phyloP scores from a whole-genome alignment of 2,113 vertebrate genomes.

The Psittacara wagleri region DNA sequence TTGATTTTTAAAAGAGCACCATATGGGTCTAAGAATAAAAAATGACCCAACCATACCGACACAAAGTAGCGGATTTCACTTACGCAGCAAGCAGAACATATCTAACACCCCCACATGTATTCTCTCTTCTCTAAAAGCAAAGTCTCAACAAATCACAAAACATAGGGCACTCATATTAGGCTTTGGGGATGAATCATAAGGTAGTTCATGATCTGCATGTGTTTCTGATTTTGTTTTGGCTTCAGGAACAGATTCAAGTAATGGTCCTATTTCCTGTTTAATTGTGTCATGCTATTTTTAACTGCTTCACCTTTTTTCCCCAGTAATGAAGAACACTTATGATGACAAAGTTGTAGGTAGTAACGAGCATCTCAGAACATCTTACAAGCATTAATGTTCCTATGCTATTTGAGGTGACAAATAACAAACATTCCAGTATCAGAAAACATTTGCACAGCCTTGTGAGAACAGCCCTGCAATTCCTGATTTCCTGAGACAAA shows the following conservation, averaged over 20 bases:
- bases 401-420: not conserved
- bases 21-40: constrained; percentile 18
- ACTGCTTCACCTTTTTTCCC: not conserved
- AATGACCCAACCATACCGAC: not conserved
- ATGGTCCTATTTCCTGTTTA: not conserved
- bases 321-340: not conserved
- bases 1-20: constrained; percentile 49
- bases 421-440: not conserved
- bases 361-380: not conserved
- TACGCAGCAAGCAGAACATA: not conserved
- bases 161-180: not conserved
- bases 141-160: not conserved
- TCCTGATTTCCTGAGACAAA: not conserved
- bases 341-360: not conserved
- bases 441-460: not conserved
- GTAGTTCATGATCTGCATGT: not conserved
- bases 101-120: not conserved
- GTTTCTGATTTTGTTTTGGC: not conserved
- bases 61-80: not conserved
- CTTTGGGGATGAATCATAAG: not conserved
- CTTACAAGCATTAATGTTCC: not conserved
- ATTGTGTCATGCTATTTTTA: not conserved
- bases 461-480: not conserved
- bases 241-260: not conserved
- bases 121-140: not conserved